Evolutionary conservation across 2,113 vertebrate genomes (phyloP), one percentile per base, ranked within the genome.

Genomic region (Dasypus novemcinctus): DNA sequence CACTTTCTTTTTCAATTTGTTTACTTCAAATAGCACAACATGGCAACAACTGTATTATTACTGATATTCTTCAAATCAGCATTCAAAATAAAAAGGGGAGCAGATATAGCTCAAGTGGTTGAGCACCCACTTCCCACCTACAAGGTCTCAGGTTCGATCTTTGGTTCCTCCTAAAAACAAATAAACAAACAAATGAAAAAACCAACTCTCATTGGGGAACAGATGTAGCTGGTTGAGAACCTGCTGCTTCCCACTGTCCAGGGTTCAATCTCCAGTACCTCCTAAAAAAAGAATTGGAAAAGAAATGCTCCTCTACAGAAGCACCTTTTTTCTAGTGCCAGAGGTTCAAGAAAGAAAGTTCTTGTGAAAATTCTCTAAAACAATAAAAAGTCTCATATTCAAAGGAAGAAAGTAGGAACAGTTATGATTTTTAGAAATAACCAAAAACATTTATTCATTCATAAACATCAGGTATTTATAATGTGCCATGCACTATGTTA

Each of bases 1-100:
- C 31, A 75, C 75, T 95, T 95, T 74, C 79, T 85, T 87, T 61
- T 85, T 97, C 91, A 91, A 54, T 90, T 31, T 33, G 36, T 87
- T 76, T 78, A 88, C 46, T 78, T 95, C 31, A 81, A n/a, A 33
- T 18, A 72, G 36, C 33, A 82, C 57, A 89, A 63, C 27, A 69
- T 17, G 43, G n/a, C 43, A 69, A 83, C 54, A 80, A 64, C 10
- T 52, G 21, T 61, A 49, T 68, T 61, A 49, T 68, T 68, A 36
- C 15, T 27, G 17, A 12, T 14, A 68, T 79, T 79, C 64, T 84
- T 95, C 33, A 79, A 78, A 61, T 15, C 76, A n/a, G 72, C 2
- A 14, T n/a, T 87, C 38, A 63, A 91, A 84, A 46, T 2, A 68
- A 68, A 68, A 68, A 68, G 66, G 43, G 43, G 43, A 46, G 9